A percentile compares a stretch with the other conserved stretches of the same genome.
Evolutionary conservation across 2,113 vertebrate species (phyloP).

Genomic region (Pollachius pollachius): DNA sequence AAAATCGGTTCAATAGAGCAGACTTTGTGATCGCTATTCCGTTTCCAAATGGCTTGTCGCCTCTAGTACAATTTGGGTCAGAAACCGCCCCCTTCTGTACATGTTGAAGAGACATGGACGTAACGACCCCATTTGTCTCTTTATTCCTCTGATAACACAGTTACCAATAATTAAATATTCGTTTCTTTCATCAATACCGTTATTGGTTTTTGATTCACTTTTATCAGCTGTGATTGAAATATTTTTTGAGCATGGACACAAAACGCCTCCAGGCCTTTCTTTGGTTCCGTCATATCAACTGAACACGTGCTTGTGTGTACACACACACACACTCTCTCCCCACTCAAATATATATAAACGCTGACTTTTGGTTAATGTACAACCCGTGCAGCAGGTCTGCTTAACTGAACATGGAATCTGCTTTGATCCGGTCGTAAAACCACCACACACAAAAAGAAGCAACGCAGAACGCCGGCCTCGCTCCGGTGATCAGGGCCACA

Average conservation of each 20-base stretch:
- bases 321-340: constrained; percentile 22
- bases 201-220: too few relatives aligned
- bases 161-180: too few relatives aligned
- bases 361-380: constrained; percentile 64
- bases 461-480: constrained; percentile 23
- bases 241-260: constrained; percentile 4
- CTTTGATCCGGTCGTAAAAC: constrained; percentile 80
- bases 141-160: too few relatives aligned
- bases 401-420: constrained; percentile 62
- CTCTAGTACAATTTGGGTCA: too few relatives aligned
- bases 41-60: too few relatives aligned
- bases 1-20: too few relatives aligned
- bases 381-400: constrained; percentile 72
- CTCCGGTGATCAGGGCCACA: constrained; percentile 42
- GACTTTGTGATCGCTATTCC: too few relatives aligned
- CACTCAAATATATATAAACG: constrained; percentile 6
- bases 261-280: constrained; percentile 56
- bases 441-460: neutral
- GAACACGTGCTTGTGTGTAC: constrained; percentile 6
- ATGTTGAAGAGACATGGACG: too few relatives aligned
- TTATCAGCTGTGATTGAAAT: too few relatives aligned
- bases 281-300: constrained; percentile 60
- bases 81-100: too few relatives aligned
- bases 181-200: too few relatives aligned
- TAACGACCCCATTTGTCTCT: too few relatives aligned